A percentile compares a stretch with the other conserved stretches of the same genome.
Conservation (phyloP, 2,888 invertebrate genomes). For the Cataglyphis livida region DNA sequence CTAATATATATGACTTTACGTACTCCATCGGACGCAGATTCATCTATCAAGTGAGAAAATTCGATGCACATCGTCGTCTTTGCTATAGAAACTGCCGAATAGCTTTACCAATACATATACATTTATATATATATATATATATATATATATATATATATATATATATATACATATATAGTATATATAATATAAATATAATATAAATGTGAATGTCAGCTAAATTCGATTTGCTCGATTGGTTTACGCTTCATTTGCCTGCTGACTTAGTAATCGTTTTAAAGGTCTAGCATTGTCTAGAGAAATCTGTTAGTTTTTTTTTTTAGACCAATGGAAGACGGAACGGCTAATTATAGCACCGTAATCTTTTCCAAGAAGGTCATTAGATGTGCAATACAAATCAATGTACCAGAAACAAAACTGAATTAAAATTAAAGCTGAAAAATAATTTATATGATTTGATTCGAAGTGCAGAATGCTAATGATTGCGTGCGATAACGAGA, state of each 20-base stretch:
- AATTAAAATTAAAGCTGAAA: not conserved
- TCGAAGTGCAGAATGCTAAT: constrained; percentile 51
- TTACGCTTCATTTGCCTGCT: constrained; percentile 25
- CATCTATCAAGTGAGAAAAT: not conserved
- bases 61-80: not conserved
- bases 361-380: constrained; percentile 7
- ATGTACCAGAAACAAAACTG: not conserved
- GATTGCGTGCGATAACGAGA: constrained; percentile 45
- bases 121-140: not conserved
- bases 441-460: constrained; percentile 70
- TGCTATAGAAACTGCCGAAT: not conserved
- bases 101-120: not conserved
- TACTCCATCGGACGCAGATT: not conserved
- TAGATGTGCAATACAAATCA: not conserved
- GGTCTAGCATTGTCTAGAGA: constrained; percentile 42
- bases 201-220: not conserved
- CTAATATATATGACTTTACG: not conserved
- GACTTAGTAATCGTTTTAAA: constrained; percentile 53
- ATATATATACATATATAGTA: no score
- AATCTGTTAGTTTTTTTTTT: constrained; percentile 33
- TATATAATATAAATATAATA: no score
- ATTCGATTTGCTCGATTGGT: constrained; percentile 39
- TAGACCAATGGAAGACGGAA: constrained; percentile 9
- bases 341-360: constrained; percentile 2
- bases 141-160: not conserved